Conservation (phyloP, 2,113 vertebrate species). For the Helogale parvula region DNA sequence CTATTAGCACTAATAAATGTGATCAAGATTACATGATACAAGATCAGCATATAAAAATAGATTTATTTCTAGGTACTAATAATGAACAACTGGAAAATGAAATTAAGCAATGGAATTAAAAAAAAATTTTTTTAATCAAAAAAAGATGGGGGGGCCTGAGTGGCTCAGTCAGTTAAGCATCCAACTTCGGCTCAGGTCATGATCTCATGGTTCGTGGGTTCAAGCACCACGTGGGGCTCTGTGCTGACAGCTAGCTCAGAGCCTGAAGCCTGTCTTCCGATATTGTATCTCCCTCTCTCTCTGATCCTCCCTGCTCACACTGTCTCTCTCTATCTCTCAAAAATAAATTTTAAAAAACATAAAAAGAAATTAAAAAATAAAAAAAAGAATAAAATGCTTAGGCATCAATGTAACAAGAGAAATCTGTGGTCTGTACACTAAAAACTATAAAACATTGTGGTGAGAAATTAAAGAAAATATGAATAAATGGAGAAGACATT, state of each 20-base stretch:
- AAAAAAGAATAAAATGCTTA: conserved; percentile 35
- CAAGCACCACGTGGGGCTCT: too few relatives aligned
- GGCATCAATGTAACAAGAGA: neutral
- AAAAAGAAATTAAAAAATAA: neutral
- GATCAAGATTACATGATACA: neutral
- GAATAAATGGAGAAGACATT: neutral
- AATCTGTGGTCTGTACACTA: neutral
- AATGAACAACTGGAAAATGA: conserved; percentile 11
- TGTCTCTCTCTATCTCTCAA: too few relatives aligned
- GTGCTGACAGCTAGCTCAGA: too few relatives aligned
- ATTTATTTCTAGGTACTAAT: neutral
- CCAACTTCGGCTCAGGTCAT: too few relatives aligned
- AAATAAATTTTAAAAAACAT: too few relatives aligned
- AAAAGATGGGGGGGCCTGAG: too few relatives aligned
- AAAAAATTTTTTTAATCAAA: neutral
- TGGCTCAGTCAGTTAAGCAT: too few relatives aligned
- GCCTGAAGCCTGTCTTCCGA: too few relatives aligned
- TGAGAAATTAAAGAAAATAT: conserved; percentile 10
- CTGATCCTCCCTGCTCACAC: too few relatives aligned
- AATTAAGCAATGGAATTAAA: neutral
- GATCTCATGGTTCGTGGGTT: too few relatives aligned
- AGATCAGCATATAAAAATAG: neutral
- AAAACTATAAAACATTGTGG: neutral
- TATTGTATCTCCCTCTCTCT: too few relatives aligned
- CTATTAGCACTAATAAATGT: neutral